Percentiles rank a stretch among this genome's conserved stretches.
These are phyloP conservation scores for Callithrix jacchus DNA, from an alignment of 2,113 vertebrate species.

Conservation along the genomic window DNA sequence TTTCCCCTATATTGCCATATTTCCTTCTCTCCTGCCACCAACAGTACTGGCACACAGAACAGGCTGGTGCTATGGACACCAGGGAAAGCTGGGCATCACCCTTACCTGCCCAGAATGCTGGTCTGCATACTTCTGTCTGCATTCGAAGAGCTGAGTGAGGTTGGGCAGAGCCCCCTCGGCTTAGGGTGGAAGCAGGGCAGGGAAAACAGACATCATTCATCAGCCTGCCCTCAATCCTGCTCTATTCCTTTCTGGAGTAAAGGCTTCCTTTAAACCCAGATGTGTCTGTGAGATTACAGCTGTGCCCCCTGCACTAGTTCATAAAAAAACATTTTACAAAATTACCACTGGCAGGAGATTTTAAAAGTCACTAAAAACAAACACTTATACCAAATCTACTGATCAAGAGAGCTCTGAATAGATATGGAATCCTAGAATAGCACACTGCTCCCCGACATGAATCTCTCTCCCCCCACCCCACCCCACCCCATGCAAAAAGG, in stretches of 20 bases:
- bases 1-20: background rate
- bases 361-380: slow-evolving; percentile 52
- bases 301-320: background rate
- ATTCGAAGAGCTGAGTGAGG: background rate
- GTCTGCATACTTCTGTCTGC: background rate
- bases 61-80: background rate
- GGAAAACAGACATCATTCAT: background rate
- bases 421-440: slow-evolving; percentile 39
- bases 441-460: background rate
- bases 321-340: slow-evolving; percentile 57
- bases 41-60: background rate
- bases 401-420: slow-evolving; percentile 43
- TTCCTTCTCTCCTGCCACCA: slow-evolving; percentile 7
- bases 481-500: background rate
- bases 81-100: background rate
- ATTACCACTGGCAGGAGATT: slow-evolving; percentile 36
- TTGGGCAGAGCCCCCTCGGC: background rate
- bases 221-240: background rate
- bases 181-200: background rate
- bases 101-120: background rate
- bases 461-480: background rate
- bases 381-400: slow-evolving; percentile 17
- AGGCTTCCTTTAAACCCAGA: slow-evolving; percentile 14
- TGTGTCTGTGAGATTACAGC: background rate
- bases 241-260: background rate